These are phyloP conservation scores for Odontothrips loti DNA, from an alignment of 2,888 invertebrate genomes.

Conservation along the genomic window DNA sequence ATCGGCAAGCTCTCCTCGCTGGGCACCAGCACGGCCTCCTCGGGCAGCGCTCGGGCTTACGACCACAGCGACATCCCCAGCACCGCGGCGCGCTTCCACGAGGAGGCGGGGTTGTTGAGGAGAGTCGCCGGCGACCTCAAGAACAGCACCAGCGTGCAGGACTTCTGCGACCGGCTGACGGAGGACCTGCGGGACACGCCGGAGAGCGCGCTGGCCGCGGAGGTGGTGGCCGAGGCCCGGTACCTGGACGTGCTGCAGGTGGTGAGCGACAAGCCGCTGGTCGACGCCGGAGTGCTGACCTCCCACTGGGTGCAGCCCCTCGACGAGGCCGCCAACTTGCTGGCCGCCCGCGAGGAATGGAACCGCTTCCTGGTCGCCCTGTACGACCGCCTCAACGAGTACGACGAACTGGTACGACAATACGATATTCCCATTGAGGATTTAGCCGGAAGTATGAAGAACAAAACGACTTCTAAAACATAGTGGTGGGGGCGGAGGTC, in stretches of 20 bases:
- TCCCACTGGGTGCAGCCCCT: background rate
- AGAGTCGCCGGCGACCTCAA: background rate
- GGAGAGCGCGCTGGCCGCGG: background rate
- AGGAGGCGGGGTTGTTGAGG: background rate
- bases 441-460: too few relatives aligned
- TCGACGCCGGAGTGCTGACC: background rate
- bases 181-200: background rate
- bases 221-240: background rate
- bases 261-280: background rate
- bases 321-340: background rate
- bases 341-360: background rate
- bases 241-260: conserved; percentile 3
- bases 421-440: too few relatives aligned
- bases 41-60: background rate
- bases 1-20: background rate
- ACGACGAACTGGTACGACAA: background rate
- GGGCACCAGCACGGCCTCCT: background rate
- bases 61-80: background rate
- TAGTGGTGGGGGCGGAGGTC: too few relatives aligned
- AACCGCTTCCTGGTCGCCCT: background rate
- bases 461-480: too few relatives aligned
- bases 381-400: background rate
- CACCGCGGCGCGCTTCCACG: background rate
- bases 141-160: background rate
- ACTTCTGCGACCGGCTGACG: background rate